Evolutionary conservation across 2,113 vertebrate species (phyloP).

Genomic region (Aplodontia rufa): DNA sequence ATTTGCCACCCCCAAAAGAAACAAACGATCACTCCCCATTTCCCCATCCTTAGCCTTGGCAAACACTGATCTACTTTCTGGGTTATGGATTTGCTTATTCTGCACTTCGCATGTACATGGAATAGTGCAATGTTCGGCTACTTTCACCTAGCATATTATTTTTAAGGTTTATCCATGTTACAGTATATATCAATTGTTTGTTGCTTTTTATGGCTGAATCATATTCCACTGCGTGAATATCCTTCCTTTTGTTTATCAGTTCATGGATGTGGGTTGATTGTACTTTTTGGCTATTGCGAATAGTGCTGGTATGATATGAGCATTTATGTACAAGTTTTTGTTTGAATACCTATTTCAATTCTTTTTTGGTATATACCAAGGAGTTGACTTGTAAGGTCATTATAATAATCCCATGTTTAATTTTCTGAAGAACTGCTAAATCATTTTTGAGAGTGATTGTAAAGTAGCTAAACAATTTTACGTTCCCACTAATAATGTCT

Average conservation of each 20-base stretch:
- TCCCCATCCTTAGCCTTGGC: background rate
- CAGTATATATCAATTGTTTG: background rate
- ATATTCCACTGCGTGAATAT: background rate
- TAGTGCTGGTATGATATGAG: background rate
- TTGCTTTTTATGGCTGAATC: constrained; percentile 14
- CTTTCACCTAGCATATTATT: background rate
- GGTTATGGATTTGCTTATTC: background rate
- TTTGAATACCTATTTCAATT: background rate
- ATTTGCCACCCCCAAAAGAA: background rate
- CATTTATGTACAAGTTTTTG: background rate
- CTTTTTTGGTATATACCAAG: background rate
- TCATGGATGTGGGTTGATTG: background rate
- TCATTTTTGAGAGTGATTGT: background rate
- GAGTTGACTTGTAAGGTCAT: background rate
- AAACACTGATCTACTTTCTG: background rate
- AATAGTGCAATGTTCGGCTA: background rate
- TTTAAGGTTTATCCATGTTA: background rate
- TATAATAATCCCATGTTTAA: background rate
- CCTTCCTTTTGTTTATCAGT: background rate
- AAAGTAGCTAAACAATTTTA: background rate
- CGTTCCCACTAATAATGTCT: background rate
- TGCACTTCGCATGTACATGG: background rate
- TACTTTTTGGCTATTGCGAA: background rate
- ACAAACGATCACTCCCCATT: background rate
- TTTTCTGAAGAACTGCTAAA: background rate